Evolutionary conservation across 1,140 invertebrate genomes (phyloP).

Genomic region (Drosophila takahashii): DNA sequence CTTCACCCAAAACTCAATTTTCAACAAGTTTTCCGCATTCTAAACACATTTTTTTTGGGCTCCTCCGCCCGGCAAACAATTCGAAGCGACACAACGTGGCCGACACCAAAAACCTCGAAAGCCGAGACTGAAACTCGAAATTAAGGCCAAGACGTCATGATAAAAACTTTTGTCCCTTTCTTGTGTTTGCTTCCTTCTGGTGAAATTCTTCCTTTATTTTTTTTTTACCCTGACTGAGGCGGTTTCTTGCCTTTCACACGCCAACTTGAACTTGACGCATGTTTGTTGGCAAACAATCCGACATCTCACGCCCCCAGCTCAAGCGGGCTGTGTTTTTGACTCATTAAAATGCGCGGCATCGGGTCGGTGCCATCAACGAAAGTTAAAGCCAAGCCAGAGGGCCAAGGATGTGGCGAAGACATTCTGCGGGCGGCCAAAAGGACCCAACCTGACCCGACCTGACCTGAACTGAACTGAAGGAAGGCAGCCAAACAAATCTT

Average conservation of each 20-base stretch:
- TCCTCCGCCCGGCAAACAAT: constrained; percentile 25
- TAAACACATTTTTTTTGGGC: constrained; percentile 66
- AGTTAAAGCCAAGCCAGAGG: constrained; percentile 46
- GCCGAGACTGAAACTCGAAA: constrained; percentile 42
- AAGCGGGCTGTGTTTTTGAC: constrained; percentile 29
- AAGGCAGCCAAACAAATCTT: constrained; percentile 81
- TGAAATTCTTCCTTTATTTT: constrained; percentile 14
- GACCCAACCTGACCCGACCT: constrained; percentile 54
- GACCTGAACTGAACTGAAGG: constrained; percentile 55
- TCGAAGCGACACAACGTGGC: constrained; percentile 50
- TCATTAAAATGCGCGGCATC: constrained; percentile 80
- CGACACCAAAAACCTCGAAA: constrained; percentile 47
- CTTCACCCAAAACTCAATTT: constrained; percentile 77
- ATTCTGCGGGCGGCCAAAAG: constrained; percentile 16
- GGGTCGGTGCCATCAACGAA: constrained; percentile 73
- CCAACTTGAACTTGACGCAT: constrained; percentile 78
- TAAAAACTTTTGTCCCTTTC: constrained; percentile 65
- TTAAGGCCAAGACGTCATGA: constrained; percentile 77
- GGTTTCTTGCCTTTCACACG: constrained; percentile 46
- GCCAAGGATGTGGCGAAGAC: constrained; percentile 25
- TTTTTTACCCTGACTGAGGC: constrained; percentile 21
- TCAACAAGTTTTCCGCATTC: constrained; percentile 78
- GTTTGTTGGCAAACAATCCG: constrained; percentile 79
- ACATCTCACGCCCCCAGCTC: constrained; percentile 40
- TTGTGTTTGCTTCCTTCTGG: constrained; percentile 21